These are phyloP conservation scores for Tridacna gigas DNA, from an alignment of 2,888 invertebrate species.

Conservation along the genomic window DNA sequence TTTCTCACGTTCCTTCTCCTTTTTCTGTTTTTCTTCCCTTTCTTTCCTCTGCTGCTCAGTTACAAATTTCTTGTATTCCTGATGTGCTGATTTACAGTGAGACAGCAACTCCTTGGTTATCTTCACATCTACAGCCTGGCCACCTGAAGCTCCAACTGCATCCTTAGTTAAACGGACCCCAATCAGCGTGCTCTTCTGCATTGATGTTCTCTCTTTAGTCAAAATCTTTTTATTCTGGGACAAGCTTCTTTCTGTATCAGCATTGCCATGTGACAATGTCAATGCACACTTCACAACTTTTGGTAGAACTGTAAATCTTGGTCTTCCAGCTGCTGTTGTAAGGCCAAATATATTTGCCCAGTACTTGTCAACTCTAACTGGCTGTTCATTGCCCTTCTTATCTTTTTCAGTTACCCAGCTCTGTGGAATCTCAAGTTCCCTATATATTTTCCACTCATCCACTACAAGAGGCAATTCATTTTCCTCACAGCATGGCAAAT, in stretches of 20 bases:
- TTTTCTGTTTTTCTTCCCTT: conserved; percentile 15
- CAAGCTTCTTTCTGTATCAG: conserved; percentile 34
- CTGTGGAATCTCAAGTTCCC: conserved; percentile 29
- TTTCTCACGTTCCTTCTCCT: conserved; percentile 12
- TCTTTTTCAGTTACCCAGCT: conserved; percentile 18
- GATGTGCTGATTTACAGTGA: conserved; percentile 33
- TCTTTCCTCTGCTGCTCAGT: conserved; percentile 22
- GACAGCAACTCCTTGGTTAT: conserved; percentile 31
- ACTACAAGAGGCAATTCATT: not conserved
- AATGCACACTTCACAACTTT: conserved; percentile 42
- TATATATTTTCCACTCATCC: conserved; percentile 21
- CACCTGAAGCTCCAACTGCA: conserved; percentile 32
- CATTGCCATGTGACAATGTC: conserved; percentile 34
- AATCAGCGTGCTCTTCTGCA: conserved; percentile 32
- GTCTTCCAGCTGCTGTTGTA: conserved; percentile 22
- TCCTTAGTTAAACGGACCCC: conserved; percentile 29
- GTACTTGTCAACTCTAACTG: conserved; percentile 26
- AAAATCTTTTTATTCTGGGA: conserved; percentile 34
- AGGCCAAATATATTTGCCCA: conserved; percentile 19
- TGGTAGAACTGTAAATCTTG: conserved; percentile 28
- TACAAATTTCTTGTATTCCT: conserved; percentile 29
- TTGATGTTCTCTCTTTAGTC: conserved; percentile 32
- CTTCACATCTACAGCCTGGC: conserved; percentile 24
- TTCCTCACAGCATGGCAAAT: conserved; percentile 1
- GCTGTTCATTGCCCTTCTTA: conserved; percentile 17